These are phyloP conservation scores for Scrobipalpa costella DNA, from an alignment of 2,888 invertebrate species.

Conservation along the genomic window DNA sequence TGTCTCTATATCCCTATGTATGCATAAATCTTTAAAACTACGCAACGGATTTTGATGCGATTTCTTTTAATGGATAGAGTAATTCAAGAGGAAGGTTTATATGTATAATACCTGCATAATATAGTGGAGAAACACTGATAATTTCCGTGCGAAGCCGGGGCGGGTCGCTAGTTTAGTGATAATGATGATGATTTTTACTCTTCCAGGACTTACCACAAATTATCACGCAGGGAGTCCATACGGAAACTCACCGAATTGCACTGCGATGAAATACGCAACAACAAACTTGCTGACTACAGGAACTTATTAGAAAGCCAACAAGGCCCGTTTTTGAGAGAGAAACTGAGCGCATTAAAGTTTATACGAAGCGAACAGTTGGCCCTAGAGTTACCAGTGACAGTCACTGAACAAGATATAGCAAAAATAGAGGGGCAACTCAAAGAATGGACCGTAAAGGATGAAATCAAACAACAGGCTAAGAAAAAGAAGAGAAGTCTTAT, in stretches of 20 bases:
- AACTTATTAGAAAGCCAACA: constrained; percentile 85
- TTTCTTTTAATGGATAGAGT: too few species aligned
- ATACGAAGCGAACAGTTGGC: constrained; percentile 88
- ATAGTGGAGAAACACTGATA: too few species aligned
- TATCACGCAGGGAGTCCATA: constrained; percentile 88
- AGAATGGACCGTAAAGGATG: constrained; percentile 68
- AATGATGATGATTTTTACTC: constrained; percentile 29
- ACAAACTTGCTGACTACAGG: constrained; percentile 84
- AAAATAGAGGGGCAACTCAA: constrained; percentile 79
- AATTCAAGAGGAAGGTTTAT: too few species aligned
- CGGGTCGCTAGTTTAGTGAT: too few species aligned
- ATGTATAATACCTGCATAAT: too few species aligned
- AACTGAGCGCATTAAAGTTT: constrained; percentile 85
- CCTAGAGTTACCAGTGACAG: constrained; percentile 83
- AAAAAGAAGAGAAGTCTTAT: constrained; percentile 65
- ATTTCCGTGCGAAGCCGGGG: too few species aligned
- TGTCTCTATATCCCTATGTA: too few species aligned
- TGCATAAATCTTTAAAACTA: too few species aligned
- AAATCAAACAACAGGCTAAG: constrained; percentile 63
- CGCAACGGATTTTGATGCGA: too few species aligned
- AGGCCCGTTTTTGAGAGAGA: constrained; percentile 86
- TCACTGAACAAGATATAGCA: constrained; percentile 85
- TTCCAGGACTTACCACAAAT: constrained; percentile 75
- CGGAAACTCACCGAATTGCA: constrained; percentile 85
- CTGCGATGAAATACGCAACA: constrained; percentile 84